Evolutionary conservation across 2,888 invertebrate genomes (phyloP), one percentile per base, ranked within the genome.

Genomic region (Pteria penguin): DNA sequence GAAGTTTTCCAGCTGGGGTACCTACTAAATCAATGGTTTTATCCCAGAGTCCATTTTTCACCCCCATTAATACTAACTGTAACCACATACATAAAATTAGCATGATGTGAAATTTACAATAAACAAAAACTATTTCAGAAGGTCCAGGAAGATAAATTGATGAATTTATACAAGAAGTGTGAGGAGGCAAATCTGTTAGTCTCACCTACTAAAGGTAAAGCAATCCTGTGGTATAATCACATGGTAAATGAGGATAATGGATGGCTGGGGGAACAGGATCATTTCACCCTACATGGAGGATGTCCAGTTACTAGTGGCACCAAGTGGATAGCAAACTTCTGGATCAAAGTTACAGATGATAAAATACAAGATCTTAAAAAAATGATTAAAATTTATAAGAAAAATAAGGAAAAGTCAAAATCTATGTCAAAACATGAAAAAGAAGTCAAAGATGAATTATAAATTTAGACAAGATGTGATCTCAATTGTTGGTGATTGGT

Each of bases 271-370:
- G 76, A 80, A 0, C 33, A 83, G 24, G 88, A 89, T 68, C 52
- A 70, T 2, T 80, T 69, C 67, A 83, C 87, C 0, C 69, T 83
- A 32, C 89, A 89, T 63, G 89, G 89, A 4, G 87, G 88, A 1
- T 89, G 89, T 78, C 87, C 88, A 0, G 86, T 89, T 8, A 72
- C 61, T 5, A 76, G 60, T 4, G 88, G 89, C 1, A 79, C 84
- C 33, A 89, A 89, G 76, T 89, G 89, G 89, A 86, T 88, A 26
- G 89, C 86, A 22, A 89, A 88, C 74, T 88, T 88, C 76, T 89
- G 89, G 89, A 84, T 89, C 60, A 88, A 85, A 72, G 76, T 82
- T 0, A 82, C 86, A 4, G 83, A 86, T 58, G 74, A 85, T 36
- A 84, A 85, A 74, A 62, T 76, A 14, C 67, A 66, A 24, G 85